Percentiles rank a stretch among this genome's conserved stretches.
Evolutionary conservation across 2,888 invertebrate species (phyloP).

Genomic region (Archaeoteleia sp.): DNA sequence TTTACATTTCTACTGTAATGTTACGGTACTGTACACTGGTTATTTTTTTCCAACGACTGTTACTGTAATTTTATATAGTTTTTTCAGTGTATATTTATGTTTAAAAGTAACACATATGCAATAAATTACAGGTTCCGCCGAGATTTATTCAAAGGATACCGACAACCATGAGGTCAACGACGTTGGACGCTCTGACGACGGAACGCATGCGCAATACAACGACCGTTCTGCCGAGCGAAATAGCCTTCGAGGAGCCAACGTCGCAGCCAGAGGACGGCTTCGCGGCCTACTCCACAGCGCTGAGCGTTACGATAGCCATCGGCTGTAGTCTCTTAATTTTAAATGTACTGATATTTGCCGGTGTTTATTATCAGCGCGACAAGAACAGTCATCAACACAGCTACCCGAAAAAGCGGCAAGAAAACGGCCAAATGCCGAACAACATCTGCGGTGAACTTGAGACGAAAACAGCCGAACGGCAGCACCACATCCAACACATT

Average conservation of each 20-base stretch:
- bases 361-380: slow-evolving; percentile 94
- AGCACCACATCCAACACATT: slow-evolving; percentile 87
- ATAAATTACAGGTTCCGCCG: slow-evolving; percentile 66
- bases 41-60: too few relatives aligned
- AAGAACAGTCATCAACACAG: slow-evolving; percentile 79
- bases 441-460: slow-evolving; percentile 91
- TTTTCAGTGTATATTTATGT: too few relatives aligned
- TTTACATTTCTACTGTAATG: too few relatives aligned
- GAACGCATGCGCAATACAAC: slow-evolving; percentile 57
- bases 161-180: slow-evolving; percentile 66
- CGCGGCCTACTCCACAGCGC: slow-evolving; percentile 91
- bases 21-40: too few relatives aligned
- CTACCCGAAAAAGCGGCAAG: slow-evolving; percentile 81
- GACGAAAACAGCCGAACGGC: slow-evolving; percentile 81
- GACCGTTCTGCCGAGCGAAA: slow-evolving; percentile 67
- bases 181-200: slow-evolving; percentile 64
- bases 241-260: slow-evolving; percentile 69
- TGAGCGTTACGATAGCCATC: slow-evolving; percentile 95
- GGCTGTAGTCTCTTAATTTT: slow-evolving; percentile 94
- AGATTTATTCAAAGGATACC: slow-evolving; percentile 71
- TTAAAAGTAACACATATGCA: too few relatives aligned
- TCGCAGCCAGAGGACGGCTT: slow-evolving; percentile 86
- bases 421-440: slow-evolving; percentile 92
- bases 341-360: slow-evolving; percentile 95
- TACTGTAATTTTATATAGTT: too few relatives aligned